Conservation (phyloP, 2,797 vertebrate genomes). For the Gallirallus australis region DNA sequence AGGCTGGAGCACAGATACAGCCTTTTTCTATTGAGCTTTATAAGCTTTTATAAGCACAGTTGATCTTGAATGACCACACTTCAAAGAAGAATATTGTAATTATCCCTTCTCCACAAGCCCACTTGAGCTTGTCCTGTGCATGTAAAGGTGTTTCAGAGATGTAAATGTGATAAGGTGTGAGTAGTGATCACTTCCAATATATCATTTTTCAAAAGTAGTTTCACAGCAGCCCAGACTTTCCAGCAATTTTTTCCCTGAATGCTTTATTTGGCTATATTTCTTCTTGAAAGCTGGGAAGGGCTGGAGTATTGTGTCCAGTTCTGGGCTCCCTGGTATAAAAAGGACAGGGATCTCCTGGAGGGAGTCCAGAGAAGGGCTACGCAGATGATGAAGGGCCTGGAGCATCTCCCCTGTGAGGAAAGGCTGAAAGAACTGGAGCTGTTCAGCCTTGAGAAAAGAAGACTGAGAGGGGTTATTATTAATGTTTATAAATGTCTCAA, state of each 20-base stretch:
- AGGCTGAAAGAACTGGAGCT: too few relatives aligned
- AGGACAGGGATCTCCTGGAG: too few relatives aligned
- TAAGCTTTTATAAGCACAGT: background rate
- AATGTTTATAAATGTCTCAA: too few relatives aligned
- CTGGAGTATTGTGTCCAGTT: too few relatives aligned
- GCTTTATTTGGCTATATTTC: background rate
- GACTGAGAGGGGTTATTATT: too few relatives aligned
- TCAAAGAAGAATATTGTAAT: background rate
- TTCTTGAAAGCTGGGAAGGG: too few relatives aligned
- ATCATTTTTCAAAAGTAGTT: background rate
- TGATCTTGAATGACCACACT: background rate
- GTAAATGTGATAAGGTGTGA: background rate
- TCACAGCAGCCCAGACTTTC: background rate
- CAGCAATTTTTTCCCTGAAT: background rate
- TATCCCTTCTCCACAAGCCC: background rate
- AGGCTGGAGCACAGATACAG: background rate
- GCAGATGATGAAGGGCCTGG: too few relatives aligned
- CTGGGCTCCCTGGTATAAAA: too few relatives aligned
- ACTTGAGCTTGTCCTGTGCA: fast-evolving
- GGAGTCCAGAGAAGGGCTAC: too few relatives aligned
- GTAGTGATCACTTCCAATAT: background rate
- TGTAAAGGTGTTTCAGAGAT: background rate
- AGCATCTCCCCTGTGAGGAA: too few relatives aligned
- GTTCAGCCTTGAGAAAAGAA: too few relatives aligned
- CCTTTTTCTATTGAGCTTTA: background rate